Conservation (phyloP, 1,140 invertebrate species). For the Penaeus vannamei region DNA sequence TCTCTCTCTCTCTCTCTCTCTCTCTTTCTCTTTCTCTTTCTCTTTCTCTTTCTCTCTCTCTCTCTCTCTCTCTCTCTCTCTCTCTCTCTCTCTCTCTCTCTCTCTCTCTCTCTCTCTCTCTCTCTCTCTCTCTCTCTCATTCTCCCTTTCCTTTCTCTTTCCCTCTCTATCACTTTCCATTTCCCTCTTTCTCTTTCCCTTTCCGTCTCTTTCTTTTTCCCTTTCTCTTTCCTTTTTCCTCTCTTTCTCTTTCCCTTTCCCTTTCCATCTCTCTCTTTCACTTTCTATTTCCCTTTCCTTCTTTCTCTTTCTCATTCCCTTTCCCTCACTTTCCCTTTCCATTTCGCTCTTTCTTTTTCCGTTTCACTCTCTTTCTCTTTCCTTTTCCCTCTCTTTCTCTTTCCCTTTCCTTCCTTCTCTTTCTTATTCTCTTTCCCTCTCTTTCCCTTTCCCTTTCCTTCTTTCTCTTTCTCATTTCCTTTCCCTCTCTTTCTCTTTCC, state of each 20-base stretch:
- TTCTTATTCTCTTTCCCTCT: neutral
- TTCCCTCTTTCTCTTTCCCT: too few species aligned
- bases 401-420: neutral
- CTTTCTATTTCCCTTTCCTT: neutral
- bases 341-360: neutral
- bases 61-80: conserved; percentile 28
- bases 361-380: neutral
- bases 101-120: too few species aligned
- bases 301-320: neutral
- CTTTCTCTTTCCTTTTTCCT: neutral
- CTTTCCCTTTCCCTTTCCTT: neutral
- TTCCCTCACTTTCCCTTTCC: neutral
- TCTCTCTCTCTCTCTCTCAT: neutral
- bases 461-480: neutral
- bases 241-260: neutral
- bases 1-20: neutral
- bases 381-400: neutral
- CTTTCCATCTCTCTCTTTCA: too few species aligned
- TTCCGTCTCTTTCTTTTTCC: neutral
- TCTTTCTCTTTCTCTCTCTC: neutral
- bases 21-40: too few species aligned
- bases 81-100: too few species aligned
- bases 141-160: neutral
- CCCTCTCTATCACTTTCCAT: neutral
- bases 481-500: neutral